These are phyloP conservation scores for Sciurus vulgaris DNA, from an alignment of 2,797 vertebrate genomes.

Conservation along the genomic window DNA sequence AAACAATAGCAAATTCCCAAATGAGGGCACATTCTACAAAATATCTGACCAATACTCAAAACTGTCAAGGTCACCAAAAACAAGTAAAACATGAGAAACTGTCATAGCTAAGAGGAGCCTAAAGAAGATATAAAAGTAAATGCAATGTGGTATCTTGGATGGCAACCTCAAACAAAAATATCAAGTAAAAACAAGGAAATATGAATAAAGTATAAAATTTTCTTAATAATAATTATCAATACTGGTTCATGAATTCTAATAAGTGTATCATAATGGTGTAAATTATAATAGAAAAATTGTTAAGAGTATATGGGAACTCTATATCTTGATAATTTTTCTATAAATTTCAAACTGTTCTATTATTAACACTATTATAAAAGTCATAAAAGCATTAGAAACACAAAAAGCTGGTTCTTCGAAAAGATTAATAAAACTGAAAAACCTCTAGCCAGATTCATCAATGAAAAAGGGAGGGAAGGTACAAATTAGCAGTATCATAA, in stretches of 20 bases:
- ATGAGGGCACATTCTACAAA: neutral
- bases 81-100: neutral
- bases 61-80: neutral
- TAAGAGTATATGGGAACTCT: neutral
- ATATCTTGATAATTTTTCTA: neutral
- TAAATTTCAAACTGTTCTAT: slow-evolving; percentile 24
- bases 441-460: neutral
- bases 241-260: neutral
- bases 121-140: neutral
- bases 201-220: neutral
- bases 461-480: neutral
- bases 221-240: slow-evolving; percentile 40
- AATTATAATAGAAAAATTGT: neutral
- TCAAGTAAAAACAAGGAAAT: neutral
- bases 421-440: slow-evolving; percentile 45
- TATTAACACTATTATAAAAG: slow-evolving; percentile 36
- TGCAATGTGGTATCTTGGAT: neutral
- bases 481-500: neutral
- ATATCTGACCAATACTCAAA: neutral
- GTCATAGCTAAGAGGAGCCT: neutral
- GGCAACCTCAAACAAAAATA: neutral
- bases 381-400: slow-evolving; percentile 1
- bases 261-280: neutral
- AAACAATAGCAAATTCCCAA: neutral
- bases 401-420: neutral